Evolutionary conservation across 2,888 invertebrate species (phyloP).

Genomic region (Caenorhabditis imperialis): DNA sequence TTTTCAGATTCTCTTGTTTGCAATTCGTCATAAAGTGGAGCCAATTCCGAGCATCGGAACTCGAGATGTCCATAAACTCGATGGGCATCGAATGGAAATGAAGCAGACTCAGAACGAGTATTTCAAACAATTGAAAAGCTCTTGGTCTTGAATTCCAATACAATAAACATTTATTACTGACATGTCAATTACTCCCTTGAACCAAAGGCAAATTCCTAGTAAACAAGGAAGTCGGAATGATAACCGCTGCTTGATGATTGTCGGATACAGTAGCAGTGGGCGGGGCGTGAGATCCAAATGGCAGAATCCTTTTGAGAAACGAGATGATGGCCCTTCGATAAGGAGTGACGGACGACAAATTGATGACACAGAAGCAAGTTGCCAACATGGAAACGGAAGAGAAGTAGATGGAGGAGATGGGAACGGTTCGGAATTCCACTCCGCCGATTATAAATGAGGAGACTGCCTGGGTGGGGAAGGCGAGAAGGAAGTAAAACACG

Average conservation of each 20-base stretch:
- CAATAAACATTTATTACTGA: neutral
- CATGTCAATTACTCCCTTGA: too few species aligned
- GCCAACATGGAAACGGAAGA: conserved; percentile 8
- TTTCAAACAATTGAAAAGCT: too few species aligned
- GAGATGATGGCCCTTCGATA: conserved; percentile 19
- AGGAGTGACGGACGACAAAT: conserved; percentile 26
- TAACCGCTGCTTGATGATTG: neutral
- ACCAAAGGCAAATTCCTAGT: conserved; percentile 14
- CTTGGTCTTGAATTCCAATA: conserved; percentile 18
- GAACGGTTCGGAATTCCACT: neutral
- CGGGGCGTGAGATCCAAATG: neutral
- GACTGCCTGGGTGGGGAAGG: conserved; percentile 16
- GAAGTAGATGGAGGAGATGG: conserved; percentile 19
- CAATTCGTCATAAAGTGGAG: too few species aligned
- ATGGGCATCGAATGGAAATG: too few species aligned
- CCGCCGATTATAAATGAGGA: neutral
- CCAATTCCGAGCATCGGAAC: too few species aligned
- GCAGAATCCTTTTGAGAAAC: conserved; percentile 1
- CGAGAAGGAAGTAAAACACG: conserved; percentile 17
- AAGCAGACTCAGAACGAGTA: too few species aligned
- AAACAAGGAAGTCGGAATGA: conserved; percentile 16
- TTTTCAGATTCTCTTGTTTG: too few species aligned
- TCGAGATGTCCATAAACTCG: too few species aligned
- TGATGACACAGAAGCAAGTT: conserved; percentile 23
- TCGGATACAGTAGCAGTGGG: conserved; percentile 12